A percentile compares a stretch with the other conserved stretches of the same genome.
phyloP scores from a whole-genome alignment of 2,113 vertebrate genomes.

The Dendrocopos noguchii region DNA sequence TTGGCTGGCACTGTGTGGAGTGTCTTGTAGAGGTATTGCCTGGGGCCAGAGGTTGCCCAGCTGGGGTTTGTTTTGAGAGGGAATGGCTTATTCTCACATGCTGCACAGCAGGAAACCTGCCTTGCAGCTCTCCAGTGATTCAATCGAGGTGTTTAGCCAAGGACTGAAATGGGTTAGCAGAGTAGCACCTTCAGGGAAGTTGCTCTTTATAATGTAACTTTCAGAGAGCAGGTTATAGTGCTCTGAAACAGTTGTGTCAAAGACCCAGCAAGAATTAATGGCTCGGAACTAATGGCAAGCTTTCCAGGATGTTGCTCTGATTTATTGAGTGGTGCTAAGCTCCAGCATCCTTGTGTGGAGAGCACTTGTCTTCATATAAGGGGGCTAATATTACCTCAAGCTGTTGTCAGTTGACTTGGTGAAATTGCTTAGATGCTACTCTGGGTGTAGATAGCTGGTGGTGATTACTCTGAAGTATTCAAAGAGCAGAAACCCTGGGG shows the following conservation, averaged over 20 bases:
- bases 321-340: conserved; percentile 80
- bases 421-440: conserved; percentile 78
- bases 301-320: conserved; percentile 76
- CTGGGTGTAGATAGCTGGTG: conserved; percentile 69
- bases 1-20: neutral
- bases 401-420: conserved; percentile 81
- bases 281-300: conserved; percentile 76
- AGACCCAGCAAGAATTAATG: conserved; percentile 78
- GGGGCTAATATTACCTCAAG: conserved; percentile 81
- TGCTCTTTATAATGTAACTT: conserved; percentile 74
- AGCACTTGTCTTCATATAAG: conserved; percentile 76
- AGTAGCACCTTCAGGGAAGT: conserved; percentile 62
- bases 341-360: conserved; percentile 75
- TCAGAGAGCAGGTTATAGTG: conserved; percentile 62
- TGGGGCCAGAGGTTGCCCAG: neutral
- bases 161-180: conserved; percentile 47
- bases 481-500: conserved; percentile 75
- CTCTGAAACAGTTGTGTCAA: conserved; percentile 73
- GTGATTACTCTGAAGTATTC: conserved; percentile 81
- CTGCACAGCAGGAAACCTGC: neutral
- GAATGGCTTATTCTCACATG: neutral
- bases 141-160: conserved; percentile 57
- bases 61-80: conserved; percentile 18
- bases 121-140: conserved; percentile 46
- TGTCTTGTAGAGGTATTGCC: neutral